A percentile compares a stretch with the other conserved stretches of the same genome.
Conservation (phyloP, 2,113 vertebrate genomes). For the Tricholaema leucomelas region DNA sequence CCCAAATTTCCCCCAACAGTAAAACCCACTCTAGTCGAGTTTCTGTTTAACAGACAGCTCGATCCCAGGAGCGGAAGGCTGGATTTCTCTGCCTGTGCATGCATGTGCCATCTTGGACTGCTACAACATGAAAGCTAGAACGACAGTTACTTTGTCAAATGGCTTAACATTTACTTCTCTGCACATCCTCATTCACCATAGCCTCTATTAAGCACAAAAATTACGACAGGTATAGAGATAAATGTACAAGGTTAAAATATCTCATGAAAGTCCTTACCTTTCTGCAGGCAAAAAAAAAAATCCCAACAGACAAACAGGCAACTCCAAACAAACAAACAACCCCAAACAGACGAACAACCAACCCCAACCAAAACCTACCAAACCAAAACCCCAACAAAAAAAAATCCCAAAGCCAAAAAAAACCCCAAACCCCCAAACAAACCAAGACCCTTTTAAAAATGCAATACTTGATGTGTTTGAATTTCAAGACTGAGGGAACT, state of each 20-base stretch:
- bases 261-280: conserved; percentile 73
- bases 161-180: conserved; percentile 59
- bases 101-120: conserved; percentile 52
- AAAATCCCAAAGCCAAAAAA: not conserved
- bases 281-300: conserved; percentile 42
- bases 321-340: not conserved
- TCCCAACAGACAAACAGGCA: not conserved
- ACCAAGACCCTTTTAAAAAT: conserved; percentile 75
- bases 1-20: conserved; percentile 53
- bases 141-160: conserved; percentile 36
- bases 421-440: conserved; percentile 20
- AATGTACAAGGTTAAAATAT: conserved; percentile 38
- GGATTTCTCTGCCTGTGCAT: conserved; percentile 48
- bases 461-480: conserved; percentile 80
- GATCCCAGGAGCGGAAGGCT: conserved; percentile 68
- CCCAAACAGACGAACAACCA: not conserved
- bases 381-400: not conserved
- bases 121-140: conserved; percentile 56
- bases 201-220: conserved; percentile 54
- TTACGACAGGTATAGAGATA: conserved; percentile 45
- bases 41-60: conserved; percentile 69
- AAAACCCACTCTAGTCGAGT: conserved; percentile 50
- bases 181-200: conserved; percentile 62
- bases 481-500: conserved; percentile 42
- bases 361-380: not conserved